phyloP scores from a whole-genome alignment of 37 sponge, comb jelly and placozoan genomes.

The Theonella swinhoei region DNA sequence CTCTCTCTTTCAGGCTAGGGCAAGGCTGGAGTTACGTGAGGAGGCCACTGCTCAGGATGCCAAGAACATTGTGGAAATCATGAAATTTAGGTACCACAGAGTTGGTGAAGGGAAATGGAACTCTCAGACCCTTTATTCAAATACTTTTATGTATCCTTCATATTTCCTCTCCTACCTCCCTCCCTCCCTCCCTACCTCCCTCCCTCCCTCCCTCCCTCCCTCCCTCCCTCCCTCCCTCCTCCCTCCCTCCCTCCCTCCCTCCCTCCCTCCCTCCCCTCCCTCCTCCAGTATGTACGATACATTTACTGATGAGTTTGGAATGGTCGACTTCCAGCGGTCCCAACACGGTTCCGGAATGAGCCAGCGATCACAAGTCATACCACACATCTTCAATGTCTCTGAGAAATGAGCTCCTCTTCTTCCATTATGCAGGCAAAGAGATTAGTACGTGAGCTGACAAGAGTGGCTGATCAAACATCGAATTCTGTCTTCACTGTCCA shows the following conservation, averaged over 20 bases:
- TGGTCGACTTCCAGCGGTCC: conserved; percentile 83
- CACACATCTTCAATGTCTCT: too few species aligned
- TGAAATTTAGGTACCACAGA: conserved; percentile 93
- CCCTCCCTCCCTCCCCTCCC: too few species aligned
- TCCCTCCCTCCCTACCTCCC: too few species aligned
- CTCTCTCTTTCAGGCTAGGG: conserved; percentile 83
- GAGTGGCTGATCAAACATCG: conserved; percentile 67
- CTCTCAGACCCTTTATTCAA: too few species aligned
- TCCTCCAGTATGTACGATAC: conserved; percentile 77
- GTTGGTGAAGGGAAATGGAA: too few species aligned
- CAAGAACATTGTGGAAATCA: conserved; percentile 89
- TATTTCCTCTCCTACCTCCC: too few species aligned
- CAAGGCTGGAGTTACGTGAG: conserved; percentile 82
- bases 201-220: too few species aligned
- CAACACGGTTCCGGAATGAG: conserved; percentile 92
- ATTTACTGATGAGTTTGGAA: conserved; percentile 86
- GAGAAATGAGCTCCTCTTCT: too few species aligned
- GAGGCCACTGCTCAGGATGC: conserved; percentile 87
- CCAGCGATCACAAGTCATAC: conserved; percentile 53
- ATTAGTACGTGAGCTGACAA: conserved; percentile 78
- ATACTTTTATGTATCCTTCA: too few species aligned
- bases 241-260: background rate
- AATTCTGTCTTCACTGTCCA: conserved; percentile 80
- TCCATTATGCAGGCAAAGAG: conserved; percentile 75
- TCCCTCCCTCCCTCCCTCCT: background rate